Base-by-base conservation (phyloP, 2,797 vertebrate genomes). In the Enteromius fasciolatus region DNA sequence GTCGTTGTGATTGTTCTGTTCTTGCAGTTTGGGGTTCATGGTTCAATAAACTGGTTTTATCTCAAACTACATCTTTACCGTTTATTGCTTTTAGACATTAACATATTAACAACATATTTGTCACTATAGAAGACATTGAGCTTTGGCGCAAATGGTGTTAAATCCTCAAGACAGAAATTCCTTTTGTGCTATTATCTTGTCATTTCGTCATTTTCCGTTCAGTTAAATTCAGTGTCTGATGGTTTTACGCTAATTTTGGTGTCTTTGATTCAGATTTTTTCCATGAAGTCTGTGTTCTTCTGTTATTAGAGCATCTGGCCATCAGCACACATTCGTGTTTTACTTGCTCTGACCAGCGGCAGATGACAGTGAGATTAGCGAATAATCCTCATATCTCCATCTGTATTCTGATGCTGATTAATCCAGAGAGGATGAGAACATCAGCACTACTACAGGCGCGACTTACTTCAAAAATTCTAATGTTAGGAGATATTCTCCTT, bases 321-420 rank as follows among this genome's bases (percentile, higher is more conserved):
- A 20, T 86, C 83, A 87, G 88, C 89, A 90, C 86, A 81, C 88
- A 84, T 91, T 89, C 87, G 74, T 89, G 81, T 52, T 77, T 80
- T 89, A 90, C 85, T 87, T 86, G 85, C 68, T 76, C 66, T 88
- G 86, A 86, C 88, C 86, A 87, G 91, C 87, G 88, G 90, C 92
- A 94, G 93, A 94, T 95, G 92, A 94, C 90, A 91, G 93, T 92
- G 92, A 80, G 93, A 94, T 96, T 95, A 94, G 89, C 12, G 61
- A 83, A 88, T 96, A 95, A 96, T 96, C 93, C 90, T 94, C 92
- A 94, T 94, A 93, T 94, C 82, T 81, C 95, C 95, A 94, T 95
- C 95, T 96, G 94, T 89, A 87, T 75, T 85, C 87, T 84, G 83
- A 89, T 89, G 89, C 91, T 88, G 88, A 94, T 93, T 90, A 93